Base-by-base conservation (phyloP, 2,113 vertebrate species). In the Eulacestoma nigropectus region DNA sequence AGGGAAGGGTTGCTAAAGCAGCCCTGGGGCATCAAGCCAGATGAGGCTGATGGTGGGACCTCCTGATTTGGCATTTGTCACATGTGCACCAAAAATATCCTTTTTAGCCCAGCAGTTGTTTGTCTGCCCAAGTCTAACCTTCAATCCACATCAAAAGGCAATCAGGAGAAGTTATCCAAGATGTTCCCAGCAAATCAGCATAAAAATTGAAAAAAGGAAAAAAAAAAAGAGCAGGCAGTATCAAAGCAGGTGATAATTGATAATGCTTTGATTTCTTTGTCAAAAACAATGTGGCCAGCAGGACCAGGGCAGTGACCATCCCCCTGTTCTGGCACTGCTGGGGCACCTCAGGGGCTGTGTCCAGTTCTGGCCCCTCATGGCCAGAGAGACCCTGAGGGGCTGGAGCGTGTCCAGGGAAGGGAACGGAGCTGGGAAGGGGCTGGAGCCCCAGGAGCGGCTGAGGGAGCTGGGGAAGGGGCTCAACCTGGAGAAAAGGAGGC, bases 1-100 rank as follows among this genome's bases (percentile, higher is more conserved):
- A 23, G 3, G 15, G 20, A 83, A 63, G 9, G 39, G 41, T 47
- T 0, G 0, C 25, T 78, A 30, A 33, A 60, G 3, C 46, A 62
- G 25, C 27, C 3, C 1, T 27, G 32, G 37, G 32, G 16, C 35
- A 65, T 50, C 29, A 14, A 59, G 50, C 29, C 49, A n/a, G n/a
- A 6, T 32, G 4, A n/a, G 19, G 50, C 3, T 55, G 37, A 26
- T 16, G 5, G 14, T 33, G 16, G 17, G 13, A 60, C 49, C 13
- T 60, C 47, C 37, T 56, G 27, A 79, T 6, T 7, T 2, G 2
- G 29, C 3, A 1, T 25, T 62, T 75, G 52, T 75, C 83, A 49
- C 25, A 47, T 16, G 10, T 85, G 50, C 19, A 75, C 18, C 52
- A 57, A 41, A 69, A 84, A 57, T 35, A 30, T 75, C 42, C 60